phyloP scores from a whole-genome alignment of 2,113 vertebrate species.

The Oryzias woworae region DNA sequence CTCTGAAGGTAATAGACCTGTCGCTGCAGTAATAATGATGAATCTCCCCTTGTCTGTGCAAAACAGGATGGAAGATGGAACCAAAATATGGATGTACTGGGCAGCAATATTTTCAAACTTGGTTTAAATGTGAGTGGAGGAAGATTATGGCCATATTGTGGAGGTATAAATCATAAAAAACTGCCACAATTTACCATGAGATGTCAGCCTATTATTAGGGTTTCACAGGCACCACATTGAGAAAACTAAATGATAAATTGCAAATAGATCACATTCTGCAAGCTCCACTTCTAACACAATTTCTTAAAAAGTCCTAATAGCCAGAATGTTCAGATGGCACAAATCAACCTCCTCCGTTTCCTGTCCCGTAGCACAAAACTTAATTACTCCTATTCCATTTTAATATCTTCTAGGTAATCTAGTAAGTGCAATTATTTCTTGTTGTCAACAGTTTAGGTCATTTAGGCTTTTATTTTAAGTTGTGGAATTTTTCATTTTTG shows the following conservation, averaged over 20 bases:
- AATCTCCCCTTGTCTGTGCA: conserved; percentile 59
- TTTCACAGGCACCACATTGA: conserved; percentile 1
- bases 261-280: conserved; percentile 7
- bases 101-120: conserved; percentile 31
- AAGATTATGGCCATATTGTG: conserved; percentile 46
- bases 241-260: conserved; percentile 15
- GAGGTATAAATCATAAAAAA: conserved; percentile 63
- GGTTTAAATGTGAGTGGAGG: conserved; percentile 47
- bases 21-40: conserved; percentile 75
- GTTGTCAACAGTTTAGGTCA: conserved; percentile 65
- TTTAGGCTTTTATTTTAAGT: conserved; percentile 54
- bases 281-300: conserved; percentile 10
- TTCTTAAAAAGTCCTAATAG: conserved; percentile 9
- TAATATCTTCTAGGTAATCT: conserved; percentile 62
- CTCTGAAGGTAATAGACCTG: conserved; percentile 77
- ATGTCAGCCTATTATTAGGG: conserved; percentile 11
- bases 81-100: conserved; percentile 56
- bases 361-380: conserved; percentile 47
- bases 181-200: conserved; percentile 21
- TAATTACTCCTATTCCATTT: conserved; percentile 61
- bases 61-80: conserved; percentile 44
- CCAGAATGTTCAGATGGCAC: conserved; percentile 29
- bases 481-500: conserved; percentile 45
- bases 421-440: conserved; percentile 66
- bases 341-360: conserved; percentile 40